These are phyloP conservation scores for Mongoloraphidia duomilia DNA, from an alignment of 2,888 invertebrate species.

Conservation along the genomic window DNA sequence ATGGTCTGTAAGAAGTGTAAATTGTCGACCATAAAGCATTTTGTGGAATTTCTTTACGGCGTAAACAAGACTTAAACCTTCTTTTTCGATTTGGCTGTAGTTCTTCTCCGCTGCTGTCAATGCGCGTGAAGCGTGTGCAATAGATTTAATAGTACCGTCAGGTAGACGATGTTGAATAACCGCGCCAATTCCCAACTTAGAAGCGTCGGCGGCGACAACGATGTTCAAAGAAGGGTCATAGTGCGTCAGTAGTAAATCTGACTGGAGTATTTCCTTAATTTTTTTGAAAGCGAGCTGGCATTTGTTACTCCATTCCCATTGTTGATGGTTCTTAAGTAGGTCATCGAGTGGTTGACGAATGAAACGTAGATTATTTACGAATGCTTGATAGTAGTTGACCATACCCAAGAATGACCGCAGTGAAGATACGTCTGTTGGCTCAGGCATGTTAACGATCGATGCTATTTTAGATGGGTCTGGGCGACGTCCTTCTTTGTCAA, in stretches of 20 bases:
- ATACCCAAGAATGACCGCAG: conserved; percentile 7
- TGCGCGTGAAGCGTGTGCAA: neutral
- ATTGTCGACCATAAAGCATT: neutral
- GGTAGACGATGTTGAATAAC: neutral
- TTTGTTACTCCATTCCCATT: conserved; percentile 6
- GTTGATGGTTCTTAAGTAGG: conserved; percentile 1
- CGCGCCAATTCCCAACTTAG: conserved; percentile 1
- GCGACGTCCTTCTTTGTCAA: conserved; percentile 12
- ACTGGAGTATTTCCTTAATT: conserved; percentile 4
- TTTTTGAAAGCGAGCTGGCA: conserved; percentile 4
- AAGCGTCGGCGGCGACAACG: neutral
- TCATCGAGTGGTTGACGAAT: conserved; percentile 7
- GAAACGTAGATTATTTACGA: conserved; percentile 3
- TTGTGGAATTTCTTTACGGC: neutral
- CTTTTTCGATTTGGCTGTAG: neutral
- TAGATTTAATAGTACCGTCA: neutral
- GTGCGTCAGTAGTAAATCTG: conserved; percentile 4
- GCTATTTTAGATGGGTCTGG: conserved; percentile 8
- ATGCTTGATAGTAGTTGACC: conserved; percentile 9
- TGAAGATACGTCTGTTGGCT: conserved; percentile 4
- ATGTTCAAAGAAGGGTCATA: conserved; percentile 4
- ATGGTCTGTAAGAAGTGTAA: neutral
- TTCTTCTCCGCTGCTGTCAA: neutral
- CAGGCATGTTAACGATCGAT: conserved; percentile 4
- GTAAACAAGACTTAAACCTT: neutral